phyloP scores from a whole-genome alignment of 1,140 invertebrate genomes.

The Lepidostoma basale region DNA sequence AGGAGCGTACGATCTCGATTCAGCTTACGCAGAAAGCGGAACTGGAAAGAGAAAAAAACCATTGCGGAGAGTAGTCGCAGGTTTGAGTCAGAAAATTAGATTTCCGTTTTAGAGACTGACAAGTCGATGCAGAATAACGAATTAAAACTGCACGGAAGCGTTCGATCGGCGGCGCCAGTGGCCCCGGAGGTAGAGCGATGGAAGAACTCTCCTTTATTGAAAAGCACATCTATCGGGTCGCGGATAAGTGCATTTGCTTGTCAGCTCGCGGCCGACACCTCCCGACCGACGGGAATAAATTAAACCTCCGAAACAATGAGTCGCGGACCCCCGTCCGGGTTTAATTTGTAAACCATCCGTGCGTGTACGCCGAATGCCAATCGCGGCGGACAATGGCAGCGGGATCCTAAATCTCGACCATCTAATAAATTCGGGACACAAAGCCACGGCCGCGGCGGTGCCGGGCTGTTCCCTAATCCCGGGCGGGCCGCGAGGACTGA shows the following conservation, averaged over 20 bases:
- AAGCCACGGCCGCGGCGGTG: background rate
- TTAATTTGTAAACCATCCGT: conserved; percentile 32
- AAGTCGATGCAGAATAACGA: too few relatives aligned
- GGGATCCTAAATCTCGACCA: conserved; percentile 7
- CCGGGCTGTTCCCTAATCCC: background rate
- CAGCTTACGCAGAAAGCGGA: too few relatives aligned
- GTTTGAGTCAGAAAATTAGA: too few relatives aligned
- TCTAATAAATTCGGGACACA: conserved; percentile 14
- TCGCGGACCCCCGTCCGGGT: conserved; percentile 25
- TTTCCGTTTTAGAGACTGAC: too few relatives aligned
- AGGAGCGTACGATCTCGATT: too few relatives aligned
- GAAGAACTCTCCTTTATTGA: too few relatives aligned
- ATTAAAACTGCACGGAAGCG: too few relatives aligned
- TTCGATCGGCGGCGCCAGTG: too few relatives aligned
- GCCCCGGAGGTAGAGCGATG: too few relatives aligned
- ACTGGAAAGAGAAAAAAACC: too few relatives aligned
- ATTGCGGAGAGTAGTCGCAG: too few relatives aligned
- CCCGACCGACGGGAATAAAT: conserved; percentile 30
- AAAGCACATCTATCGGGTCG: too few relatives aligned
- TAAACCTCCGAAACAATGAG: conserved; percentile 30
- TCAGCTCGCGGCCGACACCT: conserved; percentile 25
- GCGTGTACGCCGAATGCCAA: conserved; percentile 21
- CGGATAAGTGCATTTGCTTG: conserved; percentile 36
- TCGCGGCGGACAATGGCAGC: conserved; percentile 2
- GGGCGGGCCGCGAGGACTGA: background rate